phyloP scores from a whole-genome alignment of 2,797 vertebrate species.

The Myotis planiceps region DNA sequence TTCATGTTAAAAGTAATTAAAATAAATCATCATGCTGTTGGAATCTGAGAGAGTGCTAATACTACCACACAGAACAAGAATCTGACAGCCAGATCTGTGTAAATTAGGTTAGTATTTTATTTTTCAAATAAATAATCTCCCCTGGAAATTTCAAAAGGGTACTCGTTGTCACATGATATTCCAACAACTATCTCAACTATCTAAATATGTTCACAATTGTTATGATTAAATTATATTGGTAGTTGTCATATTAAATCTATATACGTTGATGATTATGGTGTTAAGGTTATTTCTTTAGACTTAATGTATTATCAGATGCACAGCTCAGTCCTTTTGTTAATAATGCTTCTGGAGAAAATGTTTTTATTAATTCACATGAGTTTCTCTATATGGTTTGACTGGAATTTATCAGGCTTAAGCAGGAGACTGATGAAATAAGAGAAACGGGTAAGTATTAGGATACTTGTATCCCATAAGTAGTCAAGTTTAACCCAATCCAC shows the following conservation, averaged over 20 bases:
- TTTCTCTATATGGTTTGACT: slow-evolving; percentile 14
- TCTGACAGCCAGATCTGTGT: not conserved
- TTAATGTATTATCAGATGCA: not conserved
- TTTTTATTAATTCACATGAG: not conserved
- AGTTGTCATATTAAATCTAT: not conserved
- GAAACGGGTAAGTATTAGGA: not conserved
- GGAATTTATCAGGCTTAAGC: not conserved
- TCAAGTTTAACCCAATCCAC: not conserved
- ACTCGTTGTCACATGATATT: not conserved
- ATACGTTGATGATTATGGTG: not conserved
- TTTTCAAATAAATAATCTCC: not conserved
- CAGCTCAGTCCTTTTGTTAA: not conserved
- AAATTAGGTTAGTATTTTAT: slow-evolving; percentile 15
- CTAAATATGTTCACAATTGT: not conserved
- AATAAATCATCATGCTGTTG: not conserved
- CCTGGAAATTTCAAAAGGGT: not conserved
- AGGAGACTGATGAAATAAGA: slow-evolving; percentile 5
- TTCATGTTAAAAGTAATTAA: not conserved
- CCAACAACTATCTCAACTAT: not conserved
- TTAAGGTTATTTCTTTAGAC: not conserved
- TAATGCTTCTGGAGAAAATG: not conserved
- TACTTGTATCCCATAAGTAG: not conserved
- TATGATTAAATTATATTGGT: not conserved
- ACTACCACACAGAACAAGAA: not conserved
- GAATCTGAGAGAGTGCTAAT: not conserved